Evolutionary conservation across 2,888 invertebrate species (phyloP).

Genomic region (Seira musarum): DNA sequence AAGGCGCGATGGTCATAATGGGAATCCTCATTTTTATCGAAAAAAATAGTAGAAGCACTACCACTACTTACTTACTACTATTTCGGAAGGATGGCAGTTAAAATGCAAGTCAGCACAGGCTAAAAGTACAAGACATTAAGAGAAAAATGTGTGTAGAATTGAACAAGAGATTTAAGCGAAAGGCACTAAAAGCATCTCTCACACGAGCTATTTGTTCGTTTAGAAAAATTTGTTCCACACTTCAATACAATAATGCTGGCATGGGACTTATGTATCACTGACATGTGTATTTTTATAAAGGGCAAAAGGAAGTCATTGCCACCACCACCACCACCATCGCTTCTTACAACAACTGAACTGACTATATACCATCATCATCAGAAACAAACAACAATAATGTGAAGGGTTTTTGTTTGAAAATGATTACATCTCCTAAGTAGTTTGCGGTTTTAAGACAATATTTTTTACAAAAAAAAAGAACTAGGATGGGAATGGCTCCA

Average conservation of each 20-base stretch:
- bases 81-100: conserved; percentile 35
- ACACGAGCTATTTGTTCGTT: conserved; percentile 38
- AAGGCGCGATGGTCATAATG: conserved; percentile 44
- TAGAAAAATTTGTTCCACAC: background rate
- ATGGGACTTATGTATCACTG: too few relatives aligned
- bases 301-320: background rate
- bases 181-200: conserved; percentile 44
- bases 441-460: conserved; percentile 14
- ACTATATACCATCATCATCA: background rate
- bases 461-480: too few relatives aligned
- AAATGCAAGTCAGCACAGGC: conserved; percentile 57
- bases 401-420: conserved; percentile 37
- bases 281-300: background rate
- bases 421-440: conserved; percentile 18
- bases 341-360: too few relatives aligned
- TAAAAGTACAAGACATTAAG: conserved; percentile 49
- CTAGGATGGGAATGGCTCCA: too few relatives aligned
- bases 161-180: conserved; percentile 38
- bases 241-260: background rate
- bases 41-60: too few relatives aligned
- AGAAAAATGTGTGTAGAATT: conserved; percentile 49
- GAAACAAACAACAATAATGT: conserved; percentile 1
- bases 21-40: conserved; percentile 46
- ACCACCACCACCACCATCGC: too few relatives aligned
- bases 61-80: too few relatives aligned